These are phyloP conservation scores for Acronicta psi DNA, from an alignment of 2,888 invertebrate genomes.

Conservation along the genomic window DNA sequence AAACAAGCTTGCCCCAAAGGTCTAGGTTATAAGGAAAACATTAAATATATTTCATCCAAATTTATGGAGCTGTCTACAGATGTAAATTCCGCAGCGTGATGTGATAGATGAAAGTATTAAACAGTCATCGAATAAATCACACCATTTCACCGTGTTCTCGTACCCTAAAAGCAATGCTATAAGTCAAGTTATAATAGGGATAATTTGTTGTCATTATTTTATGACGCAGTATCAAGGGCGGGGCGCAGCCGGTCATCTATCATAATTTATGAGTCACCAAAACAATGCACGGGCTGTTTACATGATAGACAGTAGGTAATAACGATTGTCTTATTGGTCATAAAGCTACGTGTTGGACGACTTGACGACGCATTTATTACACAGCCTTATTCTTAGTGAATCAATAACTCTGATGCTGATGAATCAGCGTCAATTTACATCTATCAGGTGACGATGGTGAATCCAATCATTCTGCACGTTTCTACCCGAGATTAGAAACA, in stretches of 20 bases:
- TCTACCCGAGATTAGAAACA: constrained; percentile 10
- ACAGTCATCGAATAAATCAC: constrained; percentile 44
- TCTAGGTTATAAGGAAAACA: constrained; percentile 47
- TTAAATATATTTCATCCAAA: constrained; percentile 18
- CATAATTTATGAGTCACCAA: constrained; percentile 73
- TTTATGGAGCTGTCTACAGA: constrained; percentile 30
- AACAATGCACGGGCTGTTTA: constrained; percentile 62
- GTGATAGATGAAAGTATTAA: constrained; percentile 46
- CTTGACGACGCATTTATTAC: constrained; percentile 64
- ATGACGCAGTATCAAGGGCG: constrained; percentile 70
- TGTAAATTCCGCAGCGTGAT: constrained; percentile 32
- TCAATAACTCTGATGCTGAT: constrained; percentile 59
- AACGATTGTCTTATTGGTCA: constrained; percentile 62
- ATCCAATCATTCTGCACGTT: constrained; percentile 29
- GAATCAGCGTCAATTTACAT: constrained; percentile 55
- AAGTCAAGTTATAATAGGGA: constrained; percentile 65
- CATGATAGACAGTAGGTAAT: constrained; percentile 57
- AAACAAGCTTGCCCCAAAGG: constrained; percentile 40
- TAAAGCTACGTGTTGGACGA: constrained; percentile 60
- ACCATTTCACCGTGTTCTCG: constrained; percentile 52
- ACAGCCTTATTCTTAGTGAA: constrained; percentile 54
- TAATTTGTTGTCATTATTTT: constrained; percentile 78
- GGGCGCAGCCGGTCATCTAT: constrained; percentile 66
- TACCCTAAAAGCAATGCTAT: constrained; percentile 53
- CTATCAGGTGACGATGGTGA: constrained; percentile 16